Evolutionary conservation across 2,797 vertebrate species (phyloP).

Genomic region (Myotis daubentonii): DNA sequence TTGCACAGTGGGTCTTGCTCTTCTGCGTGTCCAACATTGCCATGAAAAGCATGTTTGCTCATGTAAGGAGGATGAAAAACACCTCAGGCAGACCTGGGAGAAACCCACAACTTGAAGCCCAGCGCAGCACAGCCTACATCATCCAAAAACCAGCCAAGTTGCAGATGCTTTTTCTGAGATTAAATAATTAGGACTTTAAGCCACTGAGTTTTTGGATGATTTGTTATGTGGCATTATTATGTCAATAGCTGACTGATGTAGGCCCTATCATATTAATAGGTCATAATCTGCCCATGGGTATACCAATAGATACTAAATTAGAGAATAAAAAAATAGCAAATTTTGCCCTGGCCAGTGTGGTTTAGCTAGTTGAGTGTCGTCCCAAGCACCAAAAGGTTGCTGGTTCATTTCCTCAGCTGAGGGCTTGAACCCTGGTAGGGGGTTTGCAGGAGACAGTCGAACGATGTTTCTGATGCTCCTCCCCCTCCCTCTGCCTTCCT

Average conservation of each 20-base stretch:
- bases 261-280: too few relatives aligned
- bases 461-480: background rate
- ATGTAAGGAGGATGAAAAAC: background rate
- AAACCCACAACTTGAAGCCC: background rate
- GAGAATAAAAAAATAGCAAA: background rate
- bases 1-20: background rate
- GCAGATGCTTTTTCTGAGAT: background rate
- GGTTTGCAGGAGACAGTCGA: background rate
- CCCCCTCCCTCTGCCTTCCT: background rate
- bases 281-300: background rate
- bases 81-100: background rate
- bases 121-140: background rate
- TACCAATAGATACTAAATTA: background rate
- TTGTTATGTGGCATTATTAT: background rate
- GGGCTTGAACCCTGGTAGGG: background rate
- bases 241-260: background rate
- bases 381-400: background rate
- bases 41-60: fast-evolving
- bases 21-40: fast-evolving
- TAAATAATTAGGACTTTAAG: background rate
- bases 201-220: background rate
- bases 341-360: background rate
- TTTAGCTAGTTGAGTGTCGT: background rate
- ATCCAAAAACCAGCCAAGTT: background rate
- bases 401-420: background rate